Evolutionary conservation across 2,113 vertebrate species (phyloP), one percentile per base, ranked within the genome.

Genomic region (Phoxinus phoxinus): DNA sequence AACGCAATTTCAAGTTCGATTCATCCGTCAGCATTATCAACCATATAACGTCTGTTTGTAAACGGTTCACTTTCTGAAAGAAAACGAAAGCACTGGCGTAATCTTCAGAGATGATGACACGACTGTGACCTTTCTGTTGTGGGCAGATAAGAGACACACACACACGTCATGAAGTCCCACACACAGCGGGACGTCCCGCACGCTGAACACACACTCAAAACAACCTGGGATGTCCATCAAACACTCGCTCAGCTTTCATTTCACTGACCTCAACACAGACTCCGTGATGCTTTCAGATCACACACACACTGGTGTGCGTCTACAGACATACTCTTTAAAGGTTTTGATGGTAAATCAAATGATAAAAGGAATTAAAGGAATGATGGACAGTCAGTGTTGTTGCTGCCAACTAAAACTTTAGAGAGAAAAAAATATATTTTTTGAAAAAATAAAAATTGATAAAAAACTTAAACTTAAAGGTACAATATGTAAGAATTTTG

Each of bases 141-240:
- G 74, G 77, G 35, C 25, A 86, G 87, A 86, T 86, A 86, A 84
- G 59, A 46, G 17, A 48, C 19, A 46, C 25, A 32, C 25, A 32
- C 1, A 6, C 15, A 56, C 51, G 21, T 63, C 46, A 74, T 32
- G 74, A 30, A 30, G 27, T 30, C 61, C 69, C 25, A 41, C 23
- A 71, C 63, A 27, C 37, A 51, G 23, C 3, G 35, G 35, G 35
- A 80, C 41, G 13, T 63, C 65, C 67, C 11, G 32, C 19, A 77
- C 48, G 23, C n/a, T 7, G 30, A 51, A 67, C 46, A 17, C 35
- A 74, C 63, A 15, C 7, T 27, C n/a, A 27, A 48, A 65, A 48
- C 78, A 61, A 61, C 41, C 10, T 6, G 21, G n/a, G 67, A 23
- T 21, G 23, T 13, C 27, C 48, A 81, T 65, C n/a, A 65, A 48